Percentiles rank a stretch among this genome's conserved stretches.
phyloP scores from a whole-genome alignment of 2,888 invertebrate species.

The Ophioninae sp. region DNA sequence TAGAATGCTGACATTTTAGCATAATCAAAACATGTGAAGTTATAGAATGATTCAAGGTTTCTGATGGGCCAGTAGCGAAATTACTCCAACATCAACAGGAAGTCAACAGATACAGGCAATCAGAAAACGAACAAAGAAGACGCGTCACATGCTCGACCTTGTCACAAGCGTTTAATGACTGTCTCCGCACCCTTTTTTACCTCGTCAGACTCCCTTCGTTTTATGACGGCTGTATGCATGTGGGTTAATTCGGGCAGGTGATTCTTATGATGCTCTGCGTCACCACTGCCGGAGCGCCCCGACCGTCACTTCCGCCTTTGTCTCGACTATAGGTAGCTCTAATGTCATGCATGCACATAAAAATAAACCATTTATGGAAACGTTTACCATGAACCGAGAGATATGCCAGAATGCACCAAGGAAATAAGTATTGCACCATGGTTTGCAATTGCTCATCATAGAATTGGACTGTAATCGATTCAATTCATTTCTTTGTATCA shows the following conservation, averaged over 20 bases:
- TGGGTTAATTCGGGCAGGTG: conserved; percentile 61
- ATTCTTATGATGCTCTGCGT: conserved; percentile 35
- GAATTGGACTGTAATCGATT: neutral
- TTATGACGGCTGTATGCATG: conserved; percentile 51
- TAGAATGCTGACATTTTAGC: neutral
- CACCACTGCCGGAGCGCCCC: conserved; percentile 27
- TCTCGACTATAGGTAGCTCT: conserved; percentile 9
- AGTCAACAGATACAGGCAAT: conserved; percentile 22
- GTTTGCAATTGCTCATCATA: neutral
- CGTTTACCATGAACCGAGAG: conserved; percentile 9
- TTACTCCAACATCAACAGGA: conserved; percentile 17
- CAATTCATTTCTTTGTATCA: neutral
- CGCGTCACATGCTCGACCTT: conserved; percentile 56
- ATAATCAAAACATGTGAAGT: neutral
- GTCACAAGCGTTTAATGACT: conserved; percentile 49
- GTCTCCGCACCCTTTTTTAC: conserved; percentile 40
- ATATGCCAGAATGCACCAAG: neutral
- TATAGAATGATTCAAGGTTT: neutral
- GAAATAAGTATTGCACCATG: neutral
- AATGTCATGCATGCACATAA: conserved; percentile 30
- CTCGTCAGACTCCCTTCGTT: conserved; percentile 16
- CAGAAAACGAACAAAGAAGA: conserved; percentile 47
- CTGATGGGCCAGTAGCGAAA: neutral
- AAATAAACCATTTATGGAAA: conserved; percentile 40
- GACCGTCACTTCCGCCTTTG: conserved; percentile 46